These are phyloP conservation scores for Synanceia verrucosa DNA, from an alignment of 2,797 vertebrate species.

Conservation along the genomic window DNA sequence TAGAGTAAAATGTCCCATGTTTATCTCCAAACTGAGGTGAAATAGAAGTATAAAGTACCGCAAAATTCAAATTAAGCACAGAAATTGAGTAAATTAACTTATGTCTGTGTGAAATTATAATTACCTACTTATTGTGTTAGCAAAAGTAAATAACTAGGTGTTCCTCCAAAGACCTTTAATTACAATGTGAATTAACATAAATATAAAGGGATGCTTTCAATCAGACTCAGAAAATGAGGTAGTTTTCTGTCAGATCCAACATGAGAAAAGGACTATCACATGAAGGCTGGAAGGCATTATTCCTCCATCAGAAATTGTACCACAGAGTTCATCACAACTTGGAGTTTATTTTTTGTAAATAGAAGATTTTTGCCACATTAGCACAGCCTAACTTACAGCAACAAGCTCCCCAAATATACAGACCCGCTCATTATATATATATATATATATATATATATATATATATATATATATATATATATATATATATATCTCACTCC, in stretches of 20 bases:
- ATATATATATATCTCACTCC: slow-evolving; percentile 5
- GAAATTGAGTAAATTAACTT: too few species aligned
- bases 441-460: too few species aligned
- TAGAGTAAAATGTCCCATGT: too few species aligned
- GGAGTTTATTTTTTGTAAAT: slow-evolving; percentile 1
- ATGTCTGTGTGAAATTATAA: slow-evolving; percentile 41
- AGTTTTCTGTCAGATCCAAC: slow-evolving; percentile 7
- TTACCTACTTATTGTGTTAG: slow-evolving; percentile 39
- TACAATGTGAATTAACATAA: slow-evolving; percentile 40
- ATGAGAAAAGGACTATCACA: neutral
- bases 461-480: too few species aligned
- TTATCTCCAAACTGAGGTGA: too few species aligned
- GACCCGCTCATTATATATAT: too few species aligned
- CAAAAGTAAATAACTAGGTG: slow-evolving; percentile 31
- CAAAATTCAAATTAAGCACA: too few species aligned
- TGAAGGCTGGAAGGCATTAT: neutral
- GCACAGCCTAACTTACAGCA: neutral
- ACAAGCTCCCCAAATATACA: slow-evolving; percentile 15
- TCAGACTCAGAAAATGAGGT: neutral
- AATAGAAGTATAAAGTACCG: too few species aligned
- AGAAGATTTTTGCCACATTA: neutral
- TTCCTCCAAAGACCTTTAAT: slow-evolving; percentile 28
- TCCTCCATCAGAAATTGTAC: neutral
- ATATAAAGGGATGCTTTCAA: slow-evolving; percentile 14
- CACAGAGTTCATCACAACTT: neutral